Percentiles rank a stretch among this genome's conserved stretches.
phyloP scores from a whole-genome alignment of 2,888 invertebrate species.

The Lasioglossum zephyrum region DNA sequence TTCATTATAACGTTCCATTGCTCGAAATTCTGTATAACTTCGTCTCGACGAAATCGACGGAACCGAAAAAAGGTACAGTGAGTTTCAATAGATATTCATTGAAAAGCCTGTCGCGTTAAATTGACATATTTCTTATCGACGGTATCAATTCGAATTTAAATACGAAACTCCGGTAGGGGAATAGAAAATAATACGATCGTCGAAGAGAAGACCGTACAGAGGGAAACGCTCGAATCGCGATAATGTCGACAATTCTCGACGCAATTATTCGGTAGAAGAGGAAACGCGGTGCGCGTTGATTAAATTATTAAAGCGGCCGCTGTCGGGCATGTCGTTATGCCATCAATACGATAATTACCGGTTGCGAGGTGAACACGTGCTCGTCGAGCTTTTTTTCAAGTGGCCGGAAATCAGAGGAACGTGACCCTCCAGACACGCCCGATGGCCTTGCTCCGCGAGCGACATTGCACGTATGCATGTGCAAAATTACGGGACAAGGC shows the following conservation, averaged over 20 bases:
- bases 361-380: slow-evolving; percentile 32
- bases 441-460: slow-evolving; percentile 10
- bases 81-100: background rate
- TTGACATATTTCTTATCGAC: background rate
- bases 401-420: slow-evolving; percentile 45
- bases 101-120: background rate
- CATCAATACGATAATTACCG: slow-evolving; percentile 50
- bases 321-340: slow-evolving; percentile 19
- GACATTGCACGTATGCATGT: slow-evolving; percentile 14
- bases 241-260: background rate
- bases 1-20: background rate
- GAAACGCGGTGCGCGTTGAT: slow-evolving; percentile 22
- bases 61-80: background rate
- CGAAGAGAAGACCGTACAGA: background rate
- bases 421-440: slow-evolving; percentile 23
- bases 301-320: slow-evolving; percentile 16
- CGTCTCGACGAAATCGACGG: background rate
- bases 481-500: slow-evolving; percentile 29
- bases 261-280: background rate
- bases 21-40: background rate
- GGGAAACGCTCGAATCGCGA: background rate
- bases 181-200: background rate
- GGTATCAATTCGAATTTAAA: background rate
- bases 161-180: background rate
- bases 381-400: slow-evolving; percentile 30